Evolutionary conservation across 2,888 invertebrate genomes (phyloP), one percentile per base, ranked within the genome.

Genomic region (Dicyrtoma fusca): DNA sequence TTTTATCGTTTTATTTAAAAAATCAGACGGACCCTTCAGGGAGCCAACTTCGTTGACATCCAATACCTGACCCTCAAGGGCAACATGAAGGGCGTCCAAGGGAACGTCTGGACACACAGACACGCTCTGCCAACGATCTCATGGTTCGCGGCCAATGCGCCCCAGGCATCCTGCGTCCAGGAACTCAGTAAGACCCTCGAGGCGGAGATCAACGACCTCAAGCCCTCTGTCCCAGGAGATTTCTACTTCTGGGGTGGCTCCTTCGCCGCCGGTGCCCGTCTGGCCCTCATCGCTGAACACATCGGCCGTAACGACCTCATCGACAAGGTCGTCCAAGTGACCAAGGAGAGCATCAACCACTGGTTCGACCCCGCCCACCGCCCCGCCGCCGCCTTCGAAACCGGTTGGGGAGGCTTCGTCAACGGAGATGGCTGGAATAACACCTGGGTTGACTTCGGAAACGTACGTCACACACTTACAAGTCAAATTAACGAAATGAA

Each of bases 181-280:
- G 75, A 78, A 68, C 47, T 78, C 17, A 55, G 11, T 3, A 74
- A 74, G 59, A 78, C 76, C n/a, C 49, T 78, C 2, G 73, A 78
- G 53, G 63, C 68, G 11, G 78, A 78, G 51, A 74, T 76, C 1
- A 64, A 72, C 1, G 63, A 26, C 11, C 53, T 76, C 13, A 63
- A 72, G 42, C 71, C 71, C 6, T 62, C 71, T 73, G 34, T 73
- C 21, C 78, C 78, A 13, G 75, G 76, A n/a, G 76, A 78, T 59
- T 78, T 75, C 53, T 78, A 78, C 68, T 75, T 76, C 61, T 78
- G 78, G 78, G 78, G 78, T 49, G 78, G 78, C 26, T 68, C 74
- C 10, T 75, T 74, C 14, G 78, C 45, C 10, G 14, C 69, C 23
- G 69, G 55, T 19, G 51, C 73, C 17, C 62, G 53, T 25, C 21